Conservation (phyloP, 1,140 invertebrate genomes). For the fruit fly (Drosophila melanogaster) region DNA sequence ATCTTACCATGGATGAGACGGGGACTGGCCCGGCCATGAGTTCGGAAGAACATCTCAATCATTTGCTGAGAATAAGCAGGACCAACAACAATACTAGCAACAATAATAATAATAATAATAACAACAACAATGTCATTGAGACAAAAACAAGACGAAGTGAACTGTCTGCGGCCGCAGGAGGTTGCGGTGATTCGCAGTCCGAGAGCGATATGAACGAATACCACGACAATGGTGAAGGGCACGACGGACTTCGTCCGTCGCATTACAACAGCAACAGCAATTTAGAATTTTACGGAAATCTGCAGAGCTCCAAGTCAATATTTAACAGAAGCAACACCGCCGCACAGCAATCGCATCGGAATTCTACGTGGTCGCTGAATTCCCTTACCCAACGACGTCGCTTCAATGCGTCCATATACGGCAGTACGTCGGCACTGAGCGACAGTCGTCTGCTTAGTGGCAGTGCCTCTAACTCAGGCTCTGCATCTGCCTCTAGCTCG, state of each 20-base stretch:
- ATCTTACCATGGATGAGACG: slow-evolving; percentile 8
- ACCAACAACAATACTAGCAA: slow-evolving; percentile 32
- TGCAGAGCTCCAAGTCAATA: slow-evolving; percentile 77
- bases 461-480: slow-evolving; percentile 15
- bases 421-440: slow-evolving; percentile 80
- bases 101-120: slow-evolving; percentile 49
- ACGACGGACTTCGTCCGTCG: slow-evolving; percentile 15
- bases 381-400: slow-evolving; percentile 66
- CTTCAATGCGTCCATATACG: slow-evolving; percentile 82
- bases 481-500: slow-evolving; percentile 81
- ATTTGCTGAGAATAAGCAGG: slow-evolving; percentile 16
- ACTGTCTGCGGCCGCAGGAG: not conserved
- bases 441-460: slow-evolving; percentile 77
- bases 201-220: slow-evolving; percentile 32
- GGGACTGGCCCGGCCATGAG: not conserved
- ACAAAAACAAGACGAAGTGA: slow-evolving; percentile 7
- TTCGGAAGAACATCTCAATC: slow-evolving; percentile 8
- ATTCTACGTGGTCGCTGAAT: slow-evolving; percentile 76
- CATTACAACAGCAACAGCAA: slow-evolving; percentile 55
- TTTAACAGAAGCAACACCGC: slow-evolving; percentile 45
- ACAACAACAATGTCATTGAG: slow-evolving; percentile 35
- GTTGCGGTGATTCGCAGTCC: slow-evolving; percentile 43
- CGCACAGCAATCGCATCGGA: slow-evolving; percentile 49
- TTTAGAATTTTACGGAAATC: slow-evolving; percentile 71
- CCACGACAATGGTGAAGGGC: slow-evolving; percentile 37